phyloP scores from a whole-genome alignment of 1,140 invertebrate species.

The Telenomus remus region DNA sequence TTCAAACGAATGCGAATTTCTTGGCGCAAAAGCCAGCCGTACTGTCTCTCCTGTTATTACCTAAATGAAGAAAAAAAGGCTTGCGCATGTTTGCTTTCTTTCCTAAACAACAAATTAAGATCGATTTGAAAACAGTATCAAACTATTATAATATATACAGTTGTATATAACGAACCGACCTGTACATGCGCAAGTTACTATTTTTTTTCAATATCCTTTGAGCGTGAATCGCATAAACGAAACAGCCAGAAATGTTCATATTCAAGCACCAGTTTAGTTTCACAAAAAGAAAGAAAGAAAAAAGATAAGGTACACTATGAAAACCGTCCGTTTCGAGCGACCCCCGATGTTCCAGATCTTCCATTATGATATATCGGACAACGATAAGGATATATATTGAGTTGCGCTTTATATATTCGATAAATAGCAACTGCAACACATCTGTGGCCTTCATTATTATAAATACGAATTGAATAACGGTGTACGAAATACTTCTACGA shows the following conservation, averaged over 20 bases:
- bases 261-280: slow-evolving; percentile 20
- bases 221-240: slow-evolving; percentile 23
- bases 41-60: not conserved
- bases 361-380: slow-evolving; percentile 27
- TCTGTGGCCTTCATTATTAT: slow-evolving; percentile 52
- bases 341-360: slow-evolving; percentile 24
- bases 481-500: slow-evolving; percentile 61
- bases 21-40: slow-evolving; percentile 44
- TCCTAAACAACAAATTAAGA: no score
- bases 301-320: slow-evolving; percentile 16
- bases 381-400: slow-evolving; percentile 52
- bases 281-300: no score
- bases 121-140: no score
- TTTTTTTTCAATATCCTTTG: slow-evolving; percentile 5
- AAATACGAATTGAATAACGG: slow-evolving; percentile 54
- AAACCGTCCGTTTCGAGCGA: slow-evolving; percentile 36
- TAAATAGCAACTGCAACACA: slow-evolving; percentile 27
- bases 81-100: slow-evolving; percentile 42
- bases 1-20: slow-evolving; percentile 20
- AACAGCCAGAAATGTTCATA: slow-evolving; percentile 9
- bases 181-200: slow-evolving; percentile 44
- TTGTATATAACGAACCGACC: slow-evolving; percentile 37
- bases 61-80: slow-evolving; percentile 6
- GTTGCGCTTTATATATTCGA: slow-evolving; percentile 66
- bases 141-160: not conserved